Evolutionary conservation across 2,888 invertebrate species (phyloP).

Genomic region (Pyrocoelia pectoralis): DNA sequence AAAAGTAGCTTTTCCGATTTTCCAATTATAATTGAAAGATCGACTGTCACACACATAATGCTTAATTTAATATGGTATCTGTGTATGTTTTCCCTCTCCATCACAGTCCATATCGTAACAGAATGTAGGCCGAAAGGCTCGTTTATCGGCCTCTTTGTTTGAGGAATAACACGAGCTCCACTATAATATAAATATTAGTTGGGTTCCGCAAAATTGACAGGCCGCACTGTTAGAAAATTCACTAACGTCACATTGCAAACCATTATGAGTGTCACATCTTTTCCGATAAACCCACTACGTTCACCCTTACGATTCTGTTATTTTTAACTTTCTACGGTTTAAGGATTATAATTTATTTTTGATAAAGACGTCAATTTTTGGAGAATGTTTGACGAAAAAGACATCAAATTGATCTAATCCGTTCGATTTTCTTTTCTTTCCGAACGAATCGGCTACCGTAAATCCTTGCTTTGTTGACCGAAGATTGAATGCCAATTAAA

Average conservation of each 20-base stretch:
- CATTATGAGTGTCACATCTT: conserved; percentile 19
- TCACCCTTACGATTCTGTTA: conserved; percentile 20
- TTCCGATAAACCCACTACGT: conserved; percentile 18
- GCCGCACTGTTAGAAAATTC: conserved; percentile 24
- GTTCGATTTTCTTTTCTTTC: too few species aligned
- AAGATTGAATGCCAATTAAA: too few species aligned
- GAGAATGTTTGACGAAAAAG: neutral
- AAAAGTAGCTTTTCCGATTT: too few species aligned
- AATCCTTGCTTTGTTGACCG: too few species aligned
- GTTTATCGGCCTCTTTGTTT: conserved; percentile 34
- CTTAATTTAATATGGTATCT: conserved; percentile 23
- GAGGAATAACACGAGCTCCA: conserved; percentile 22
- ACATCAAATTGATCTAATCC: neutral
- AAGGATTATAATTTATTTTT: conserved; percentile 17
- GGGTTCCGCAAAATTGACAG: conserved; percentile 28
- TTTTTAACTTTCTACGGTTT: conserved; percentile 14
- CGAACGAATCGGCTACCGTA: too few species aligned
- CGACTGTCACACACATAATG: conserved; percentile 12
- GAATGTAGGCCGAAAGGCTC: conserved; percentile 23
- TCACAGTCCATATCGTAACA: neutral
- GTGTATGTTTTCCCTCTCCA: conserved; percentile 8
- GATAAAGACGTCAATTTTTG: neutral
- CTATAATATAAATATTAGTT: conserved; percentile 22
- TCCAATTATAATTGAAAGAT: neutral
- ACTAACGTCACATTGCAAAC: conserved; percentile 26